Conservation (phyloP, 2,113 vertebrate species). For the Phocoena phocoena region DNA sequence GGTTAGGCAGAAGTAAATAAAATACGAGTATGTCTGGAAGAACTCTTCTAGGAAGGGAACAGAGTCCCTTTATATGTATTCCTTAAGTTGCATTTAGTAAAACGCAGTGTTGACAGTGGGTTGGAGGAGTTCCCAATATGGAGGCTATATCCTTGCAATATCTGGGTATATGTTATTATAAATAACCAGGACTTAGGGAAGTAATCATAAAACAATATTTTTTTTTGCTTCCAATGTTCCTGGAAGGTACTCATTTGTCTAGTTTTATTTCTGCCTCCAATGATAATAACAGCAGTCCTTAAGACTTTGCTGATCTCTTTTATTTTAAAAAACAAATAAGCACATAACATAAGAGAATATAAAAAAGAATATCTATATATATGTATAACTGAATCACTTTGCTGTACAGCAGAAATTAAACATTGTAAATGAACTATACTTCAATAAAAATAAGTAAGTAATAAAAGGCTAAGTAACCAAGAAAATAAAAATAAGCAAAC, state of each 20-base stretch:
- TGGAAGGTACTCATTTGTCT: neutral
- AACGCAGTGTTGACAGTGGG: neutral
- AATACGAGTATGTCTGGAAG: neutral
- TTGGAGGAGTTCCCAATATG: neutral
- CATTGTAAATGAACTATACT: neutral
- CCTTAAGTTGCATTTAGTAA: constrained; percentile 32
- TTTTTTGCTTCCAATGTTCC: neutral
- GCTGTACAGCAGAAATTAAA: neutral
- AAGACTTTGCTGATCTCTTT: neutral
- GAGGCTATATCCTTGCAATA: neutral
- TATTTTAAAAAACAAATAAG: neutral
- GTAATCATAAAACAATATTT: neutral
- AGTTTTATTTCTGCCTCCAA: neutral
- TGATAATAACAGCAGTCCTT: neutral
- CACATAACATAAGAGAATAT: neutral
- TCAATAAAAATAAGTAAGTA: neutral
- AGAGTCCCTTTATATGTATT: neutral
- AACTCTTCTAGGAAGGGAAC: neutral
- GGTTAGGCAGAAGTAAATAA: constrained; percentile 45
- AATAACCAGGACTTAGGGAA: neutral
- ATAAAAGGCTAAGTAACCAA: neutral
- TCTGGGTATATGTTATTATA: neutral
- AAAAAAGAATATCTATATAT: neutral
- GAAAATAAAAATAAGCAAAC: neutral
- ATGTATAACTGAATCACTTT: neutral